Base-by-base conservation (phyloP, 2,797 vertebrate genomes). In the Sebastes taczanowskii region DNA sequence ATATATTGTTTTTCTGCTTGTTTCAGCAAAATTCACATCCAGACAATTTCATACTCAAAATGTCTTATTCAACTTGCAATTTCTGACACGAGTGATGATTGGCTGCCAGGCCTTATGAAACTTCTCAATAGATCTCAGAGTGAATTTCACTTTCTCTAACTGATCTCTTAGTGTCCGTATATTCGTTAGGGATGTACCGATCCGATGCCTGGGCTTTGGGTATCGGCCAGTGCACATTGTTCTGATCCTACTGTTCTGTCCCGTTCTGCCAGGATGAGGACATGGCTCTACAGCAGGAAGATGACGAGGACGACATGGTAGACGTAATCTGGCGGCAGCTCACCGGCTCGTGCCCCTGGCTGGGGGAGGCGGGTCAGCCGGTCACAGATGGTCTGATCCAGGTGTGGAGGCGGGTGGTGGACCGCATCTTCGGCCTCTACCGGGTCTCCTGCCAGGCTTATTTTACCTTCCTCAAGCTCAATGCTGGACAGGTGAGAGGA, bases 391-490 rank as follows among this genome's bases (percentile, higher is more conserved):
- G 99, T 16, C 96, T 99, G 79, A 98, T 99, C 89, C 93, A 94
- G 81, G 97, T 99, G 63, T 99, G 99, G 99, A 96, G 98, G 75
- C 96, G 96, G 73, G 98, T 99, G 29, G 97, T 98, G 46, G 97
- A 98, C 82, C 96, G 99, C 53, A 99, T 99, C 89, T 99, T 99
- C 87, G 98, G 98, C 84, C 96, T 99, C 1, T 99, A 99, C 89
- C 96, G 98, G 38, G 94, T 99, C 38, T 99, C 99, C 63, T 99
- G 99, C 92, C 97, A 97, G 13, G 98, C 99, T 13, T 99, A 99
- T 76, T 99, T 99, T 82, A 99, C 98, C 78, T 99, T 99, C 87
- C 97, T 99, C 53, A 99, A 99, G 80, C 97, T 99, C 62, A 99
- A 99, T 7, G 97, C 97, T 20, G 98, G 98, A 71, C 97, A 98